phyloP scores from a whole-genome alignment of 2,113 vertebrate genomes.

The Xiphias gladius region DNA sequence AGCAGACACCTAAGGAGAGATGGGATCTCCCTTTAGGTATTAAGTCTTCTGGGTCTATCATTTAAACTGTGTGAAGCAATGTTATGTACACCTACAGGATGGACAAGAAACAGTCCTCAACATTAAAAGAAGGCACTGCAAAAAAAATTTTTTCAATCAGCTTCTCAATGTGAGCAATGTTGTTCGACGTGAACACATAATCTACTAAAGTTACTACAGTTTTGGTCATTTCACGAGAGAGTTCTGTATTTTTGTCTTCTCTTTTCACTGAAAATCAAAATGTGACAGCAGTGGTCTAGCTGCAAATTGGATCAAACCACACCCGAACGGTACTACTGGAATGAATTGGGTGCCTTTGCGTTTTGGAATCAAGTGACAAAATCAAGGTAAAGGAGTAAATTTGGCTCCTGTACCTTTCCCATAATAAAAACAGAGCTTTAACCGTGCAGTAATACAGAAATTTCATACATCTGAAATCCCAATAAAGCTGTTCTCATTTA shows the following conservation, averaged over 20 bases:
- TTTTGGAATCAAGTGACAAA: background rate
- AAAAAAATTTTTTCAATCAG: background rate
- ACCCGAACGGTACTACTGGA: too few species aligned
- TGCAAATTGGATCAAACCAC: too few species aligned
- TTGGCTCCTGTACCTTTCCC: background rate
- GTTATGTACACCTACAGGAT: background rate
- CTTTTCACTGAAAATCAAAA: background rate
- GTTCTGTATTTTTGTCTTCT: background rate
- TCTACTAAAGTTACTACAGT: background rate
- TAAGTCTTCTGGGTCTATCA: slow-evolving; percentile 15
- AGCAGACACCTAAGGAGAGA: slow-evolving; percentile 37
- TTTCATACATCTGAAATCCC: too few species aligned
- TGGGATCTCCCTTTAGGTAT: background rate
- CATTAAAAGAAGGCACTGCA: background rate
- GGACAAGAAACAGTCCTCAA: background rate
- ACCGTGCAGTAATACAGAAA: background rate
- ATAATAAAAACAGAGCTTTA: background rate
- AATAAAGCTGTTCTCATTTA: too few species aligned
- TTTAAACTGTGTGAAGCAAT: slow-evolving; percentile 3
- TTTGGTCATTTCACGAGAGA: background rate
- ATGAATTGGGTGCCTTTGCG: background rate
- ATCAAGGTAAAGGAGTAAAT: background rate
- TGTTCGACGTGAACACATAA: background rate
- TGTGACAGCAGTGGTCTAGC: background rate
- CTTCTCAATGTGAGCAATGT: background rate